Evolutionary conservation across 2,888 invertebrate genomes (phyloP).

Genomic region (Cremastinae sp.): DNA sequence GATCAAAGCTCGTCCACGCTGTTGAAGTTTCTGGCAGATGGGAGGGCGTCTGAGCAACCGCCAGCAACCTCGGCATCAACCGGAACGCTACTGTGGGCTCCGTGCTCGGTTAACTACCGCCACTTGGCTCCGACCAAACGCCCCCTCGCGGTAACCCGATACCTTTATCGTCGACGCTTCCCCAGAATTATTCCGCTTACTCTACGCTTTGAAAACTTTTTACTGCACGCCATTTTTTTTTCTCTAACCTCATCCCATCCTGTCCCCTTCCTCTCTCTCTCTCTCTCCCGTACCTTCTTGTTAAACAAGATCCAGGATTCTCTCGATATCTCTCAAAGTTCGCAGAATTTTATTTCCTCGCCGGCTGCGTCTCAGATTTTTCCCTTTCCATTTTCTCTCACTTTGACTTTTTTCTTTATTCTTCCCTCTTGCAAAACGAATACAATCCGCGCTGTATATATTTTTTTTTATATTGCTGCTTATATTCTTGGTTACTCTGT

Average conservation of each 20-base stretch:
- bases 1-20: slow-evolving; percentile 52
- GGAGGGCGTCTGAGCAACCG: slow-evolving; percentile 40
- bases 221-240: background rate
- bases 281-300: slow-evolving; percentile 3
- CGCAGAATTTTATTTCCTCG: slow-evolving; percentile 10
- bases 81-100: slow-evolving; percentile 21
- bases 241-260: background rate
- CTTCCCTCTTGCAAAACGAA: no score
- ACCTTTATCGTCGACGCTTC: slow-evolving; percentile 46
- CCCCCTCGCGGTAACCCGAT: slow-evolving; percentile 15
- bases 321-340: slow-evolving; percentile 40
- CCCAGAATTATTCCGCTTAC: slow-evolving; percentile 48
- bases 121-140: slow-evolving; percentile 34
- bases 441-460: slow-evolving; percentile 7
- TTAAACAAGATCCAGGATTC: slow-evolving; percentile 25
- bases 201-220: slow-evolving; percentile 45
- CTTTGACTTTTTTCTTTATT: background rate
- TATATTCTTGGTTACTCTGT: slow-evolving; percentile 55
- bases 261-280: slow-evolving; percentile 6
- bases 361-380: slow-evolving; percentile 21
- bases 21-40: slow-evolving; percentile 28
- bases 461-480: slow-evolving; percentile 31
- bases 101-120: slow-evolving; percentile 56
- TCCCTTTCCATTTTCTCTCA: background rate
- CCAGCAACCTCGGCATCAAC: slow-evolving; percentile 29